Evolutionary conservation across 1,140 invertebrate species (phyloP).

Genomic region (Lepidurus apus): DNA sequence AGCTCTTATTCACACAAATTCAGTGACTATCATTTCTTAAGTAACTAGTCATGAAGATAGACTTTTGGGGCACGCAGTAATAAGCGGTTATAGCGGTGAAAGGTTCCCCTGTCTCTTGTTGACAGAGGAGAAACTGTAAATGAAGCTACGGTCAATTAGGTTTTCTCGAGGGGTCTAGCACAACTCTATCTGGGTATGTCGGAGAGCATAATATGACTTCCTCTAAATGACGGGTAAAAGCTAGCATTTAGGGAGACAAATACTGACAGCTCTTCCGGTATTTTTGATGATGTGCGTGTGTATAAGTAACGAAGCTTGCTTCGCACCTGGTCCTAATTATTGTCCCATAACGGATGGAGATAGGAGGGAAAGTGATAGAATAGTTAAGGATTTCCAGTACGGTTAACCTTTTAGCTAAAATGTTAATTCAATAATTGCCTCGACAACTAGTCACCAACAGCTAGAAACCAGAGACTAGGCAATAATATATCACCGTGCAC

Average conservation of each 20-base stretch:
- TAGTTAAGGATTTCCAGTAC: neutral
- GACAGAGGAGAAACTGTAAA: no score
- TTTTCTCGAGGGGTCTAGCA: neutral
- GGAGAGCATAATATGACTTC: neutral
- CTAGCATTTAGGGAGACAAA: conserved; percentile 1
- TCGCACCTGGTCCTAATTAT: conserved; percentile 9
- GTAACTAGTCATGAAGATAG: no score
- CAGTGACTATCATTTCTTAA: no score
- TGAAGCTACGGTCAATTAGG: neutral
- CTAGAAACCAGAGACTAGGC: no score
- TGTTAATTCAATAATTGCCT: no score
- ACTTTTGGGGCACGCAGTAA: no score
- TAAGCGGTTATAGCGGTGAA: no score
- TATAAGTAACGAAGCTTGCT: conserved; percentile 7
- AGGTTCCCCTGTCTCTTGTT: no score
- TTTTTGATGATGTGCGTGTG: conserved; percentile 19
- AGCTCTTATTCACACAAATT: no score
- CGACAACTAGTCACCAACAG: no score
- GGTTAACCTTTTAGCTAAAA: no score
- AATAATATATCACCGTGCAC: no score
- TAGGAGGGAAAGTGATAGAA: neutral
- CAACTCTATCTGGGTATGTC: neutral
- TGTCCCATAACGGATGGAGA: neutral
- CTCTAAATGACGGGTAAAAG: neutral
- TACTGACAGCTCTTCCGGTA: conserved; percentile 17